These are phyloP conservation scores for Aphelenchoides besseyi DNA, from an alignment of 1,140 invertebrate species.

Conservation along the genomic window DNA sequence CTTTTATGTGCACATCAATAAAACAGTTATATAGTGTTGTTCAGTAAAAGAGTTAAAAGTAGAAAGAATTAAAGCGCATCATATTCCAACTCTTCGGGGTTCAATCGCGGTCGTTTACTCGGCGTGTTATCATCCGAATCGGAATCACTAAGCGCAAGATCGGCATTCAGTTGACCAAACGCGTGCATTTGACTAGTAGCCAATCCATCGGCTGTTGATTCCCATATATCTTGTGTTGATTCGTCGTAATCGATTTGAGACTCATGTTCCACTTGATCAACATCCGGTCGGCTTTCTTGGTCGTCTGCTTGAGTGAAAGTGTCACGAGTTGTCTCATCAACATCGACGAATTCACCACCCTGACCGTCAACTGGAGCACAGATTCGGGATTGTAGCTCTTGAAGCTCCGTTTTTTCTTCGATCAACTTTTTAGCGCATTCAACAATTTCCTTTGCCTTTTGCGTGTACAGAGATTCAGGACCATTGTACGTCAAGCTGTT, in stretches of 20 bases:
- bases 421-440: constrained; percentile 30
- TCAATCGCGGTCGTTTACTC: background rate
- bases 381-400: constrained; percentile 29
- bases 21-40: too few relatives aligned
- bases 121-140: background rate
- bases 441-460: constrained; percentile 45
- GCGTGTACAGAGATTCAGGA: constrained; percentile 41
- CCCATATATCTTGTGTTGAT: background rate
- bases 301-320: background rate
- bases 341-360: constrained; percentile 5
- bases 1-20: too few relatives aligned
- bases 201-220: background rate
- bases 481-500: constrained; percentile 46
- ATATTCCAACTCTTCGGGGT: background rate
- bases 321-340: constrained; percentile 15
- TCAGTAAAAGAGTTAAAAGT: too few relatives aligned
- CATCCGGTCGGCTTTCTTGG: background rate
- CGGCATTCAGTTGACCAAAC: background rate
- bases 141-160: background rate
- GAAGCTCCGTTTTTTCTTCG: constrained; percentile 29
- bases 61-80: background rate
- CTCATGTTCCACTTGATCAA: background rate
- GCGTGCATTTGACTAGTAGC: background rate
- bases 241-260: background rate
- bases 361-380: constrained; percentile 1